phyloP scores from a whole-genome alignment of 2,888 invertebrate species.

The Apodemia zela region DNA sequence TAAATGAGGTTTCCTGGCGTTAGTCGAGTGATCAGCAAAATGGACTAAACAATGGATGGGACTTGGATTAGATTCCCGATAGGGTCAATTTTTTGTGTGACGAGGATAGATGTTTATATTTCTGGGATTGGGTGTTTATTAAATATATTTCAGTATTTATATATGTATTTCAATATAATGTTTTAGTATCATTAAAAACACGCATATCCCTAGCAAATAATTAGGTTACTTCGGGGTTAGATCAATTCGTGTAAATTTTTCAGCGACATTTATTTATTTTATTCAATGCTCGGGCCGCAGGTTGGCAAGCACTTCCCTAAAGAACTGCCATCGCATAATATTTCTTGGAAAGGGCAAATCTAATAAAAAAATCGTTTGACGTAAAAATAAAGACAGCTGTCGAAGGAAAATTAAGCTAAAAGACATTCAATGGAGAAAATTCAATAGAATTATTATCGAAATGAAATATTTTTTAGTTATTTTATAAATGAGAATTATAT shows the following conservation, averaged over 20 bases:
- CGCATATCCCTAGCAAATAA: background rate
- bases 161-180: no score
- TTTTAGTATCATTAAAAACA: no score
- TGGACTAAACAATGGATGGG: no score
- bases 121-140: no score
- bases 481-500: background rate
- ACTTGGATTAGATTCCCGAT: no score
- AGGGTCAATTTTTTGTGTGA: no score
- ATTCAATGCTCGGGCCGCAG: background rate
- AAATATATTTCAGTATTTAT: no score
- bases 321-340: background rate
- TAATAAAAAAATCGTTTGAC: slow-evolving; percentile 25
- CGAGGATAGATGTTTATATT: no score
- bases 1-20: no score
- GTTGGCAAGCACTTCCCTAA: background rate
- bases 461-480: background rate
- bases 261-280: no score
- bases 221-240: background rate
- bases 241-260: no score
- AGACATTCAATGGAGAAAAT: slow-evolving; percentile 19
- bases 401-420: slow-evolving; percentile 26
- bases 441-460: background rate
- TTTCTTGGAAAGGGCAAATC: slow-evolving; percentile 22
- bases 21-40: no score
- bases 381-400: slow-evolving; percentile 28